phyloP scores from a whole-genome alignment of 2,797 vertebrate genomes.

The Acanthis flammea region DNA sequence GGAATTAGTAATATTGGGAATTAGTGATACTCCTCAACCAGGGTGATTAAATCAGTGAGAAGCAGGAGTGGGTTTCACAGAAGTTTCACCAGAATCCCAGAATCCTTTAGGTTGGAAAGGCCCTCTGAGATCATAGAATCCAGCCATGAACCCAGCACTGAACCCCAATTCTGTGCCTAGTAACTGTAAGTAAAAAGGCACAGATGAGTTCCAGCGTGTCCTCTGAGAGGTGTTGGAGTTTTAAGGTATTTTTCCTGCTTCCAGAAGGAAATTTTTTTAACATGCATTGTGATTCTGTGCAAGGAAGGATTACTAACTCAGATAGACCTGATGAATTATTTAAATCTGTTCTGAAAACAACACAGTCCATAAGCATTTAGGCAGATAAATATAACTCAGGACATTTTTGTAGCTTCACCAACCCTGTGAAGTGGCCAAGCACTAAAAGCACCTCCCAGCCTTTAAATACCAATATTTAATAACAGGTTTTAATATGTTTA shows the following conservation, averaged over 20 bases:
- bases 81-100: neutral
- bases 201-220: neutral
- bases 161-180: neutral
- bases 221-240: neutral
- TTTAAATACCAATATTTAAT: neutral
- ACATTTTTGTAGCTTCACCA: neutral
- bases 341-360: neutral
- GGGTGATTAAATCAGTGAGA: neutral
- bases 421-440: neutral
- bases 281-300: neutral
- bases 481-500: neutral
- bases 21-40: neutral
- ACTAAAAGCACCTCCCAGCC: neutral
- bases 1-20: neutral
- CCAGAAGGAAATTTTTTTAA: neutral
- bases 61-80: neutral
- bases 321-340: neutral
- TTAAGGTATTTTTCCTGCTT: neutral
- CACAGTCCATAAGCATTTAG: neutral
- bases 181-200: neutral
- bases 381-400: neutral
- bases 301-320: neutral
- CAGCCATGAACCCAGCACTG: neutral
- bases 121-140: neutral
- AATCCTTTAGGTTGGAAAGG: neutral